Base-by-base conservation (phyloP, 2,888 invertebrate genomes). In the Nymphalis polychloros region DNA sequence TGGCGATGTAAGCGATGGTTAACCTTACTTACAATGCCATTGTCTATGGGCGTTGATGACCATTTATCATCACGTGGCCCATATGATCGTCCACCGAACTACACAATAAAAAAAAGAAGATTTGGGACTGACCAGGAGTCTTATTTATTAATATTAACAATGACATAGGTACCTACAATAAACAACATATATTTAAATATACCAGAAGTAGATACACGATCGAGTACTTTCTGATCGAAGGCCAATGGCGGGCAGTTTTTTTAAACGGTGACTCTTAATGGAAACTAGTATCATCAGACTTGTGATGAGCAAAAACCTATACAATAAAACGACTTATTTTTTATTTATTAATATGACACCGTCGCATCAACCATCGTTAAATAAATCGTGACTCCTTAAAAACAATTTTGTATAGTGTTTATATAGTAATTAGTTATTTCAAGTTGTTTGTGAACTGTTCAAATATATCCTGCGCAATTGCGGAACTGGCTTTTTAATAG, bases 221-320 rank as follows among this genome's bases (percentile, higher is more conserved):
- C 53, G 27, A 31, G 13, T 53, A 53, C 17, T 31, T 17, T 31
- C 41, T 41, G 35, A 8, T 57, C 57, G 41, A 57, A 57, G 41
- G 57, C 19, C 57, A 35, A 19, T 27, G 19, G 57, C 41, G 19
- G 19, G 10, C 4, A 13, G 2, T 27, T 47, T 31, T 47, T 47
- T 63, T 63, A 63, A 31, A 35, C 46, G 27, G 17, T 63, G 20
- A 27, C 62, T 59, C 35, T 60, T 59, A 47, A 69, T 78, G 88
- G 88, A 85, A 89, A 85, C 87, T 79, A 23, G 70, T 41, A 68
- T 48, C 80, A 84, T 79, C 76, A 80, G 73, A 86, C 87, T 89
- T 86, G 86, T 82, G 77, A 59, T 74, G 70, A 77, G 79, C 78
- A 83, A 85, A 84, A 83, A 83, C 74, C 76, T 75, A 81, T 81